Base-by-base conservation (phyloP, 2,113 vertebrate genomes). In the Mesitornis unicolor region DNA sequence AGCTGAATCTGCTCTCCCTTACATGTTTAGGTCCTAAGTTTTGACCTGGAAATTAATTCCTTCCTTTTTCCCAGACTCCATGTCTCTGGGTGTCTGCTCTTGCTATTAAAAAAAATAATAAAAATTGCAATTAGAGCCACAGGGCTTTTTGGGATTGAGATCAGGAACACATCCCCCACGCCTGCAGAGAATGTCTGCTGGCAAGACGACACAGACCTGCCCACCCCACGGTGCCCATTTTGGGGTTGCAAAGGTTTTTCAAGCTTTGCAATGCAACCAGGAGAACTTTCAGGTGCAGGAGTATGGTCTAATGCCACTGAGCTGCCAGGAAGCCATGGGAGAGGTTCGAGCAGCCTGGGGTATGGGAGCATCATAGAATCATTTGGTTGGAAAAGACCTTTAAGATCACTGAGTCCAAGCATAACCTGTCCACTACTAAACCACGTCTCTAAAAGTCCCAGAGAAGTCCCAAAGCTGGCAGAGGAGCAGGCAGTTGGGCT, bases 181-280 rank as follows among this genome's bases (percentile, higher is more conserved):
- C 16, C 24, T 21, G 6, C 47, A 25, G 5, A 56, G n/a, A 29
- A 22, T 2, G 0, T 24, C 10, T n/a, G 13, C n/a, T 3, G 2
- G 29, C 7, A 5, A 18, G 38, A 65, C 20, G 35, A 48, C 29
- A 26, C 35, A 47, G 29, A 29, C 35, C 24, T 35, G 43, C 54
- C 35, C 4, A 3, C 17, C n/a, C 35, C 24, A 12, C n/a, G 24
- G 42, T 8, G 3, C 51, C 42, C 11, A 1, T 50, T 67, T 86
- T 25, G 19, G 43, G 5, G 19, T 31, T 42, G 43, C 51, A 20
- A 42, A 42, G 24, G 7, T 56, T n/a, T 65, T 28, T 42, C 29
- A 18, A 40, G 35, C 61, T 68, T 50, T 51, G 35, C 1, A 3
- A 7, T 26, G 33, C 36, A 51, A 43, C 26, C 31, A 36, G 35